Conservation (phyloP, 2,113 vertebrate genomes). For the Oceanites oceanicus region DNA sequence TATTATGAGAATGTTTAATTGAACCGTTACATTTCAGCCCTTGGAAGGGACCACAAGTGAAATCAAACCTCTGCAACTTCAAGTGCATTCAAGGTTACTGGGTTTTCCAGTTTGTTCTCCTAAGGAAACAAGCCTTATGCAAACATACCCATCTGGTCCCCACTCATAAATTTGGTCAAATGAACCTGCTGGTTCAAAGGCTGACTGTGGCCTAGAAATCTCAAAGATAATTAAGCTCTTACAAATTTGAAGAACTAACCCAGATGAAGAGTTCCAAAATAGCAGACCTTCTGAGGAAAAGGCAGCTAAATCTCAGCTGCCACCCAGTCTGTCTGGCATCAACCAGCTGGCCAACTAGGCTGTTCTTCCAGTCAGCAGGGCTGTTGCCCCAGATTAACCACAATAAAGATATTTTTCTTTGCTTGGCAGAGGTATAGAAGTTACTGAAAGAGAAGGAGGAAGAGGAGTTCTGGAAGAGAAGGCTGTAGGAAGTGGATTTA, state of each 20-base stretch:
- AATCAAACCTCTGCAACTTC: background rate
- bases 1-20: too few relatives aligned
- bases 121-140: background rate
- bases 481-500: background rate
- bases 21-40: background rate
- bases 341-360: conserved; percentile 1
- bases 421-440: background rate
- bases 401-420: background rate
- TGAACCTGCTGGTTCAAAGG: conserved; percentile 1
- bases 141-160: background rate
- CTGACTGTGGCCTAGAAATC: conserved; percentile 10
- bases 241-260: background rate
- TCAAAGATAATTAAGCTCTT: conserved; percentile 24
- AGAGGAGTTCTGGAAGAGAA: background rate
- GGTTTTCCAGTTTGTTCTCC: background rate
- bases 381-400: background rate
- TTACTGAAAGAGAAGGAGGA: background rate
- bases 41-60: background rate
- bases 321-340: background rate
- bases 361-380: background rate
- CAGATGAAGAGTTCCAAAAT: conserved; percentile 4
- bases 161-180: background rate
- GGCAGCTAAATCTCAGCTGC: conserved; percentile 17
- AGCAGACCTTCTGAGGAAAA: conserved; percentile 28
- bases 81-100: conserved; percentile 1